Percentiles rank a stretch among this genome's conserved stretches.
phyloP scores from a whole-genome alignment of 2,113 vertebrate genomes.

The Enhydra lutris region DNA sequence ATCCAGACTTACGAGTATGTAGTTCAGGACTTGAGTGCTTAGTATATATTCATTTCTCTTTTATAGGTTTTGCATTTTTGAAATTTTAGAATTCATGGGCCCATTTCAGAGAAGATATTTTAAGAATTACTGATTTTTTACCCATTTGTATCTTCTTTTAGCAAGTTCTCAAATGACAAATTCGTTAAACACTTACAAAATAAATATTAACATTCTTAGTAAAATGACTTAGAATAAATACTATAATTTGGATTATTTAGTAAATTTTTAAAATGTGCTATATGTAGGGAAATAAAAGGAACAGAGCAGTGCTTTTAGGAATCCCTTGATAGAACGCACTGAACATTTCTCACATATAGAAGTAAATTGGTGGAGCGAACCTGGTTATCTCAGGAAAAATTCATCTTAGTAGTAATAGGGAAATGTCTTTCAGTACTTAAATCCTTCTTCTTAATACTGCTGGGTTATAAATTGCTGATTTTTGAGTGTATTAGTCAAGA shows the following conservation, averaged over 20 bases:
- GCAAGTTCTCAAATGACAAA: conserved; percentile 25
- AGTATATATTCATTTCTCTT: background rate
- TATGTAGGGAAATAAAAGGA: conserved; percentile 32
- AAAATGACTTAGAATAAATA: background rate
- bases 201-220: background rate
- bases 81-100: conserved; percentile 26
- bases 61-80: background rate
- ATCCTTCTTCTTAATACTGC: conserved; percentile 2
- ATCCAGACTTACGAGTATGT: background rate
- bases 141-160: background rate
- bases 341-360: background rate
- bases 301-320: background rate
- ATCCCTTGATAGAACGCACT: background rate
- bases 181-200: conserved; percentile 28
- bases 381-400: conserved; percentile 14
- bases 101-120: conserved; percentile 20
- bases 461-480: conserved; percentile 24
- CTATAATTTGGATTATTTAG: conserved; percentile 21
- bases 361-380: background rate
- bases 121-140: conserved; percentile 28
- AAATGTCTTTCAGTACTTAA: background rate
- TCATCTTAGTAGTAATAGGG: background rate
- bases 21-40: background rate
- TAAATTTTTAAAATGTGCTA: background rate
- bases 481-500: conserved; percentile 16